phyloP scores from a whole-genome alignment of 2,797 vertebrate species.

The Sebastes cheni region DNA sequence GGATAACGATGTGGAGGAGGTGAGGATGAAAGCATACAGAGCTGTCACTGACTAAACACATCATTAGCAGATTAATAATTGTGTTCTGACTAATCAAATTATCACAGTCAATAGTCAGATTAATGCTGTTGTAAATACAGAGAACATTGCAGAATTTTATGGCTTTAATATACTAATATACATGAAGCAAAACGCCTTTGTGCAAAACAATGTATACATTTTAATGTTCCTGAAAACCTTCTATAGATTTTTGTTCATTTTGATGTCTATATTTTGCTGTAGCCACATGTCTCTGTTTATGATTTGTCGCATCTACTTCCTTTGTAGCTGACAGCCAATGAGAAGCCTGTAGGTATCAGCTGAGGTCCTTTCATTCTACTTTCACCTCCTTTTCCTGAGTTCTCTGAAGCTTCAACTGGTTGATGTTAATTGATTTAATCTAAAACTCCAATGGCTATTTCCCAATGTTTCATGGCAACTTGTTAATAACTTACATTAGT shows the following conservation, averaged over 20 bases:
- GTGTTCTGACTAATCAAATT: background rate
- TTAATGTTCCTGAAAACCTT: background rate
- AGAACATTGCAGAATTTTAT: background rate
- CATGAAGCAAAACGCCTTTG: background rate
- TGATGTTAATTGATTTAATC: background rate
- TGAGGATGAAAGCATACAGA: conserved; percentile 57
- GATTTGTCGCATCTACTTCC: conserved; percentile 53
- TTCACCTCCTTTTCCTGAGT: conserved; percentile 3
- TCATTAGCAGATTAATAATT: background rate
- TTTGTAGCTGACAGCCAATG: conserved; percentile 77
- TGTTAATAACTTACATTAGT: background rate
- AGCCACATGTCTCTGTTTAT: background rate
- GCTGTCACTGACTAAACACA: background rate
- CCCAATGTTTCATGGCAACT: background rate
- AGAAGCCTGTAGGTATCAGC: conserved; percentile 86
- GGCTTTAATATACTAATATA: background rate
- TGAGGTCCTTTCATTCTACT: conserved; percentile 24
- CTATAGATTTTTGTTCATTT: background rate
- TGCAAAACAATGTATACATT: background rate
- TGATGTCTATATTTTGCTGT: background rate
- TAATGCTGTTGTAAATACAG: background rate
- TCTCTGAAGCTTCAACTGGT: background rate
- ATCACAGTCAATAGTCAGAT: background rate
- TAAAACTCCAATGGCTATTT: background rate
- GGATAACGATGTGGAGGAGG: conserved; percentile 97